Evolutionary conservation across 2,113 vertebrate species (phyloP), one percentile per base, ranked within the genome.

Genomic region (Burhinus bistriatus): DNA sequence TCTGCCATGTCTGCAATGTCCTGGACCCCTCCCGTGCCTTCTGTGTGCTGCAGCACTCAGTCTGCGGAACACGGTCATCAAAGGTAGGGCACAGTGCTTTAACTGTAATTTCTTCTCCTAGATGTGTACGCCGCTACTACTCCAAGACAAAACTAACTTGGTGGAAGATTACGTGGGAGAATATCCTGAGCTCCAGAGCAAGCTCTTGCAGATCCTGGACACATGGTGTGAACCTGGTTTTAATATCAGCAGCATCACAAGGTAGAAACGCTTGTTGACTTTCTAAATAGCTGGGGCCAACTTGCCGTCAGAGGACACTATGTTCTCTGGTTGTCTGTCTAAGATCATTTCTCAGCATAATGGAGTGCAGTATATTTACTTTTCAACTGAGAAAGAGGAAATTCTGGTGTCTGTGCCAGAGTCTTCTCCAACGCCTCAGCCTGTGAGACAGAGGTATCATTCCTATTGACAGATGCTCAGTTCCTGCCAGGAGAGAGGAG

Each of bases 211-310:
- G 32, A 96, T 99, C 85, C 93, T 99, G 61, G 99, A 99, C 97
- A 97, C 97, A 0, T 99, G 99, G 99, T 99, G 99, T 87, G 95
- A 94, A 36, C 98, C 98, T 1, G n/a, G 62, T 94, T 99, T 99
- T 93, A 97, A 95, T 26, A 78, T 97, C 76, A 93, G 94, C n/a
- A 83, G 70, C 4, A 27, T 98, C 5, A 36, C 87, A 94, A 97
- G 96, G 98, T 98, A 87, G 40, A 71, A 89, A 45, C 11, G 1
- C 26, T 49, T 47, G 13, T 38, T 77, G 71, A 61, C 30, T 42
- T 71, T 58, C 27, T 44, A 19, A 44, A 12, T n/a, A 68, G 49
- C 52, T 40, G 49, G 42, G 32, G 84, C 71, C 73, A 30, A 11
- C 34, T 29, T 42, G 65, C 59, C 81, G 32, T 79, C 76, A 78